Evolutionary conservation across 2,113 vertebrate genomes (phyloP).

Genomic region (Bos taurus): DNA sequence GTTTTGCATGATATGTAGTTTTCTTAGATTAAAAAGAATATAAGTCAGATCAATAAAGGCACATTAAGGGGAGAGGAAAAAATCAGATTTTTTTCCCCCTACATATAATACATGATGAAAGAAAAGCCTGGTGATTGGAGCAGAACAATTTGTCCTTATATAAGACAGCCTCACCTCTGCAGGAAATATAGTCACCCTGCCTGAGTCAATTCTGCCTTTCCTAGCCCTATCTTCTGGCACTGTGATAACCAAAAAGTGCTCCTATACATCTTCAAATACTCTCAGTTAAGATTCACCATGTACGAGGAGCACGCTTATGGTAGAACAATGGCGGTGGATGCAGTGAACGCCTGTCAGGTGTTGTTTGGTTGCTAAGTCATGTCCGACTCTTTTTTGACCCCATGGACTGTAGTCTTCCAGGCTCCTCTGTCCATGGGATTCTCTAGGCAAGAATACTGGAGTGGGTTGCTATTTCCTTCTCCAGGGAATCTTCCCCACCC

Average conservation of each 20-base stretch:
- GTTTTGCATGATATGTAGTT: neutral
- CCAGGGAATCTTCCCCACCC: neutral
- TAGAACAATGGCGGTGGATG: neutral
- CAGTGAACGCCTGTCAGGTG: neutral
- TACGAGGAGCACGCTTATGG: too few species aligned
- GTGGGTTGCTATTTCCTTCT: neutral
- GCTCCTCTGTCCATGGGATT: neutral
- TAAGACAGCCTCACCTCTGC: neutral
- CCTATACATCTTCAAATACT: neutral
- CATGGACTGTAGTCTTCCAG: neutral
- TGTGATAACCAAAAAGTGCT: neutral
- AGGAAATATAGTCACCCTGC: neutral
- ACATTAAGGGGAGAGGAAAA: neutral
- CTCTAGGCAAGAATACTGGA: neutral
- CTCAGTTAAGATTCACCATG: neutral
- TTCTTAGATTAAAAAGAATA: neutral
- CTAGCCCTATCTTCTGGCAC: neutral
- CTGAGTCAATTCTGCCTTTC: neutral
- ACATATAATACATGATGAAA: neutral
- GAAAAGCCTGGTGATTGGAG: neutral
- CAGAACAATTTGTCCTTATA: neutral
- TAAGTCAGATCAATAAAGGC: neutral
- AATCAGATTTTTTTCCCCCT: neutral
- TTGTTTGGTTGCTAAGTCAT: neutral
- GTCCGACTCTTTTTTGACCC: neutral